Evolutionary conservation across 2,888 invertebrate genomes (phyloP).

Genomic region (Parasteatoda lunata): DNA sequence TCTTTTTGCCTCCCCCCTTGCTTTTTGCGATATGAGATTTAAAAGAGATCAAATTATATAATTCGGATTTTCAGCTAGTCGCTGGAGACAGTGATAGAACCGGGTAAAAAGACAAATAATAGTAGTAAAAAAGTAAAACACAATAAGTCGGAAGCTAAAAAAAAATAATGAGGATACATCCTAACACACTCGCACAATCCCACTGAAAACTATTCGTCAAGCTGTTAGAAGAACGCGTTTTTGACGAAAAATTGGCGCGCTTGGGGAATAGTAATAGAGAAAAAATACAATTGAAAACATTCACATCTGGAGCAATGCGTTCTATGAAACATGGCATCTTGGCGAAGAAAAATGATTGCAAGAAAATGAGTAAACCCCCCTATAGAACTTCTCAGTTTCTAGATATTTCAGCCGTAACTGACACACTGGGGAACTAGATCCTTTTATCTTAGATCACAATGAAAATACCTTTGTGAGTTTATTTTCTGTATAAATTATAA

Average conservation of each 20-base stretch:
- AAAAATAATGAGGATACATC: slow-evolving; percentile 2
- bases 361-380: slow-evolving; percentile 58
- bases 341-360: slow-evolving; percentile 22
- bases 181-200: slow-evolving; percentile 21
- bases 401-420: slow-evolving; percentile 44
- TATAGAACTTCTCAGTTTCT: slow-evolving; percentile 34
- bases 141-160: slow-evolving; percentile 15
- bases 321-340: slow-evolving; percentile 31
- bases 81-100: slow-evolving; percentile 53
- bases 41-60: slow-evolving; percentile 68
- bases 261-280: slow-evolving; percentile 51
- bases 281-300: slow-evolving; percentile 27
- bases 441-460: neutral
- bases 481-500: slow-evolving; percentile 32
- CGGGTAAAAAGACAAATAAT: slow-evolving; percentile 24
- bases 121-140: neutral
- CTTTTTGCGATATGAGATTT: slow-evolving; percentile 63
- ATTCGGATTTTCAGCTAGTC: slow-evolving; percentile 63
- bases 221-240: slow-evolving; percentile 15
- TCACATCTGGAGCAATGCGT: slow-evolving; percentile 24
- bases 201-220: slow-evolving; percentile 17
- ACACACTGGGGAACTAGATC: slow-evolving; percentile 59
- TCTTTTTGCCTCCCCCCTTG: slow-evolving; percentile 17
- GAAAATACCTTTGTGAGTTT: slow-evolving; percentile 31
- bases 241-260: slow-evolving; percentile 54